A percentile compares a stretch with the other conserved stretches of the same genome.
These are phyloP conservation scores for human (Homo sapiens) DNA, from an alignment of 2,113 vertebrate genomes.

Conservation along the genomic window GRCh38 chr7:26907001-26907500, in stretches of 20 bases:
- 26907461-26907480: not conserved
- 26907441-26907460: not conserved
- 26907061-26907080: not conserved
- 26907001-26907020: not conserved
- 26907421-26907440: not conserved
- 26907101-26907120: not conserved
- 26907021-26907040: not conserved
- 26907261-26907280: not conserved
- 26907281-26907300: not conserved
- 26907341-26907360: not conserved
- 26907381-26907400: not conserved
- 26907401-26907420: not conserved
- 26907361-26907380: not conserved
- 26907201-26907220: not conserved
- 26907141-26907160: not conserved
- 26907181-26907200: too few species aligned
- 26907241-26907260: constrained; percentile 27
- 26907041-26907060: not conserved
- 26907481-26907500: not conserved
- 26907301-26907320: not conserved
- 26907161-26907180: not conserved
- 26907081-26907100: not conserved
- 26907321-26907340: not conserved
- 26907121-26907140: not conserved
- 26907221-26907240: constrained; percentile 28